Evolutionary conservation across 2,113 vertebrate genomes (phyloP).

Genomic region (Paracanthobrama guichenoti): DNA sequence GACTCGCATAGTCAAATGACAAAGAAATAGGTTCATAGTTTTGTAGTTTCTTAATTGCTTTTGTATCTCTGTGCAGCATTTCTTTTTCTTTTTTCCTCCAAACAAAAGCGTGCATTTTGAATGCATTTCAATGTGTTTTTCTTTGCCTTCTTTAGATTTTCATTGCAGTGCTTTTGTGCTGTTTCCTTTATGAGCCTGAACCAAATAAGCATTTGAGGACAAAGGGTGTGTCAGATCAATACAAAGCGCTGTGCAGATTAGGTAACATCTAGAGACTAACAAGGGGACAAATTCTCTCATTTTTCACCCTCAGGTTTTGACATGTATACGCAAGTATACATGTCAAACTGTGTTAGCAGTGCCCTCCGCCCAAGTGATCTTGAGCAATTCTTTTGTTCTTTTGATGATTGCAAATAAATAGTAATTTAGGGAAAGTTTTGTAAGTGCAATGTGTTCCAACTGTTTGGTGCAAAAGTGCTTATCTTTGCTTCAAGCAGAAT

Average conservation of each 20-base stretch:
- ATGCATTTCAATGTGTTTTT: neutral
- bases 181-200: neutral
- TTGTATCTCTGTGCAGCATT: neutral
- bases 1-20: neutral
- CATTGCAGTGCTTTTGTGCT: neutral
- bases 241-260: neutral
- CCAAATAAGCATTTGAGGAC: neutral
- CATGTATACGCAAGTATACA: conserved; percentile 13
- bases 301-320: neutral
- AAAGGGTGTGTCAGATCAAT: conserved; percentile 14
- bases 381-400: neutral
- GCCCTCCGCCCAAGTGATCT: neutral
- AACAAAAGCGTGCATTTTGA: neutral
- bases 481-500: neutral
- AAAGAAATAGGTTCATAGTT: neutral
- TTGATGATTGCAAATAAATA: neutral
- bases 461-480: neutral
- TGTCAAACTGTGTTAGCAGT: neutral
- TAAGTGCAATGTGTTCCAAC: neutral
- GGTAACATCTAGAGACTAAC: conserved; percentile 10
- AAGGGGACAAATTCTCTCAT: neutral
- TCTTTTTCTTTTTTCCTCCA: neutral
- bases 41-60: neutral
- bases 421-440: neutral
- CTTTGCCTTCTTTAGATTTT: neutral